Evolutionary conservation across 2,113 vertebrate species (phyloP), one percentile per base, ranked within the genome.

Genomic region (Leucoraja erinaceus): DNA sequence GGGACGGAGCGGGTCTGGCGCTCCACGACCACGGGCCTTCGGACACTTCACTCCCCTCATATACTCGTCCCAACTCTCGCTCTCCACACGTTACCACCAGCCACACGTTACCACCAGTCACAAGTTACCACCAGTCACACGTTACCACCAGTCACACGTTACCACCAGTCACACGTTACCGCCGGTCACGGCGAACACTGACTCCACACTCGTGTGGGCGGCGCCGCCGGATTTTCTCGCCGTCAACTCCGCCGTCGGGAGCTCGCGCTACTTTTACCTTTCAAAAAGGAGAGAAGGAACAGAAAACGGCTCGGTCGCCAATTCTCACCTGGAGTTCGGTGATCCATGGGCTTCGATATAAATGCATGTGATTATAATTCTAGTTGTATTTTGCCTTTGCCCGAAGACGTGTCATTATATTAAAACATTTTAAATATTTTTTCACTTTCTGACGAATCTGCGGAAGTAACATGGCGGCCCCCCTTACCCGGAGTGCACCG

Each of bases 391-490:
- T 38, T 28, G 90, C 5, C 31, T 2, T 72, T 91, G 38, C 9
- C 16, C 33, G 8, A 22, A 8, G 63, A 28, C 33, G 2, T 47
- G 22, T 25, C 66, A 72, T 72, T 72, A 10, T 54, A 47, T 47
- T 72, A 70, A 47, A 63, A 25, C 72, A 70, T 22, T 12, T 68
- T 68, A 90, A 31, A 90, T 68, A 88, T 91, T 72, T 91, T 90
- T 91, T 72, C 66, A 68, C 63, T 91, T 91, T 91, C 88, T 91
- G 88, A 72, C 88, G 88, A 91, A 91, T 91, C 88, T 91, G 88
- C 88, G 61, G 88, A 91, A 91, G 88, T 11, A 91, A 91, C 11
- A 91, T 91, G 88, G 88, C 88, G 88, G 88, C 66, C 47, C 90
- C 68, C 90, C 63, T 72, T 72, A 47, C 66, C 66, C 90, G 68